A percentile compares a stretch with the other conserved stretches of the same genome.
Conservation (phyloP, 2,113 vertebrate genomes). For the Ammodytes marinus region DNA sequence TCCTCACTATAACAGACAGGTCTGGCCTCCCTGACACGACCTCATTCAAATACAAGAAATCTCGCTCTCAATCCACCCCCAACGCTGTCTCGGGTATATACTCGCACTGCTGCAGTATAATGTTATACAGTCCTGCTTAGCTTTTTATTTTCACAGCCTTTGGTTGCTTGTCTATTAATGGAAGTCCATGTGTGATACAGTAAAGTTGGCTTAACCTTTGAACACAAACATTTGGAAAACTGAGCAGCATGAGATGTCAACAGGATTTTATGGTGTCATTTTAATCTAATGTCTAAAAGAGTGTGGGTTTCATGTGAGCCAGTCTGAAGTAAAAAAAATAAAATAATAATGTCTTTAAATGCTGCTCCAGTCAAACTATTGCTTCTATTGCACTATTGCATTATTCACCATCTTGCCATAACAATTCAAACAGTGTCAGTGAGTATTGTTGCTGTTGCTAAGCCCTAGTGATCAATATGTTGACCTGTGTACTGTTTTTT, state of each 20-base stretch:
- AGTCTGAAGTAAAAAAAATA: not conserved
- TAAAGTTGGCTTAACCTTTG: not conserved
- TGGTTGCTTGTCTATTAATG: not conserved
- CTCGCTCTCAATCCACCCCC: constrained; percentile 81
- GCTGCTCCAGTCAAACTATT: not conserved
- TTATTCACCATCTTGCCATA: not conserved
- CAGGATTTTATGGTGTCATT: not conserved
- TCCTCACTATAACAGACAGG: constrained; percentile 74
- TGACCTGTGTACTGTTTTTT: constrained; percentile 11
- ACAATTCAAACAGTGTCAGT: not conserved
- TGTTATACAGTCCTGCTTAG: not conserved
- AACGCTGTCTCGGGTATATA: constrained; percentile 66
- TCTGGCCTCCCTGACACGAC: constrained; percentile 64
- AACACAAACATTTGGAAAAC: not conserved
- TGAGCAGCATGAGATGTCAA: too few relatives aligned
- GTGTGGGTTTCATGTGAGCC: too few relatives aligned
- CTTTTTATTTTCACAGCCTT: not conserved
- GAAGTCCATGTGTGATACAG: not conserved
- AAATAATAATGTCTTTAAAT: not conserved
- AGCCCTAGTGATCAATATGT: not conserved
- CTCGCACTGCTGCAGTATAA: not conserved
- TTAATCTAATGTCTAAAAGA: not conserved
- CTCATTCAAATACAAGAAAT: constrained; percentile 77
- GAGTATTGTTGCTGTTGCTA: not conserved
- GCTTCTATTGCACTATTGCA: not conserved